Percentiles rank a stretch among this genome's conserved stretches.
Evolutionary conservation across 2,797 vertebrate species (phyloP).

Genomic region (Aldrovandia affinis): DNA sequence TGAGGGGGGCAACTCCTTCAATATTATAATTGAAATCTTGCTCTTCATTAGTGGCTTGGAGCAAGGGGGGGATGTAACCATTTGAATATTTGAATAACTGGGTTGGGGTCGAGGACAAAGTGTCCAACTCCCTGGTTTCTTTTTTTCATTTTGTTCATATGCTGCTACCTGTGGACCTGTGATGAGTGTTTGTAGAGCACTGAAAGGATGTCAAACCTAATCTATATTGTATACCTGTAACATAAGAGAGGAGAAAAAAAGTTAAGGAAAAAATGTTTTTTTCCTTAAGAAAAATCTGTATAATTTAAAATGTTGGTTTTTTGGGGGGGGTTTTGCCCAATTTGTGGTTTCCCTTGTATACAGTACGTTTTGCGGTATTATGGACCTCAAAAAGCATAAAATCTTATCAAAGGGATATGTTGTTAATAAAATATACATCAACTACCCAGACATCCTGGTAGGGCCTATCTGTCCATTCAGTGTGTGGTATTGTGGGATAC

Average conservation of each 20-base stretch:
- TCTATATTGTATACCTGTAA: conserved; percentile 84
- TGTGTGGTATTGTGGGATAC: too few relatives aligned
- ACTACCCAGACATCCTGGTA: conserved; percentile 41
- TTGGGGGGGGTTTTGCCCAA: too few relatives aligned
- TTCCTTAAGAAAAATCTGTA: conserved; percentile 76
- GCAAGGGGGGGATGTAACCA: background rate
- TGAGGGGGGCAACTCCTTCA: too few relatives aligned
- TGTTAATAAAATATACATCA: conserved; percentile 82
- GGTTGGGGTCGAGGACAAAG: too few relatives aligned
- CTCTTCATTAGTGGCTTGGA: too few relatives aligned
- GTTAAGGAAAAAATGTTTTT: conserved; percentile 75
- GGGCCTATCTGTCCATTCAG: background rate
- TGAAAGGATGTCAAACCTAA: conserved; percentile 77
- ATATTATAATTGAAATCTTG: conserved; percentile 50
- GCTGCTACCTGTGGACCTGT: conserved; percentile 80
- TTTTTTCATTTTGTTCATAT: conserved; percentile 63
- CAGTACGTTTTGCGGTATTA: conserved; percentile 78
- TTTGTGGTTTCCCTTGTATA: conserved; percentile 73
- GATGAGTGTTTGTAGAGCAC: conserved; percentile 74
- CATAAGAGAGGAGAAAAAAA: conserved; percentile 64
- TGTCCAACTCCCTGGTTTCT: conserved; percentile 26
- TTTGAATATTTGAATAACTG: conserved; percentile 31
- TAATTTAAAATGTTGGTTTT: conserved; percentile 77
- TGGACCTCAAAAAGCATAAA: conserved; percentile 73
- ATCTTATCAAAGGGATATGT: conserved; percentile 80